A percentile compares a stretch with the other conserved stretches of the same genome.
Conservation (phyloP, 2,113 vertebrate species). For the Anoplopoma fimbria region DNA sequence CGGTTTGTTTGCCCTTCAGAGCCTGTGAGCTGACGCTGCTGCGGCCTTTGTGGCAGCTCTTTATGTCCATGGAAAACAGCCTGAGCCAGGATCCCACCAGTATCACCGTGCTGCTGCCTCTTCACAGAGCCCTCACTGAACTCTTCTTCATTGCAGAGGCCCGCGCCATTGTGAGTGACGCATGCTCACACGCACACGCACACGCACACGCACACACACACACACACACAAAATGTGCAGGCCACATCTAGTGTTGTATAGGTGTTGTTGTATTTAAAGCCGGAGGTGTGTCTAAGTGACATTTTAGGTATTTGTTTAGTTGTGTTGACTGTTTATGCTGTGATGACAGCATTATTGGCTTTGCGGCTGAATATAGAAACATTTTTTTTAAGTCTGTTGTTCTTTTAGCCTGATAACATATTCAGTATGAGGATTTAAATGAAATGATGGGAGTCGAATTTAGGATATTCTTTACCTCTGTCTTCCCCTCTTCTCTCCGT, state of each 20-base stretch:
- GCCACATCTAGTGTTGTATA: background rate
- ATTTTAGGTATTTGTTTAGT: conserved; percentile 21
- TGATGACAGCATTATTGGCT: conserved; percentile 11
- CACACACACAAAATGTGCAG: background rate
- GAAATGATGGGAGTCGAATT: conserved; percentile 1
- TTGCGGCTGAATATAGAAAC: background rate
- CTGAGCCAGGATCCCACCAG: conserved; percentile 87
- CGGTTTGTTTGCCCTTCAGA: conserved; percentile 74
- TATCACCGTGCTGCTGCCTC: conserved; percentile 91
- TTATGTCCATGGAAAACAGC: conserved; percentile 91
- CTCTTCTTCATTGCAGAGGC: conserved; percentile 96
- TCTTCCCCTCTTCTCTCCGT: background rate
- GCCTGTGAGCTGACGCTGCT: conserved; percentile 92
- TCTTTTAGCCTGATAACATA: background rate
- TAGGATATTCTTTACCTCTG: conserved; percentile 10
- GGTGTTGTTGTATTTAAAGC: background rate
- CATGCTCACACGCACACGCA: background rate
- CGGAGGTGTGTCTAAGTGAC: background rate
- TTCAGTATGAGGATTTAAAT: background rate
- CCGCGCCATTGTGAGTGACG: conserved; percentile 88
- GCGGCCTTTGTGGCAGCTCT: conserved; percentile 95
- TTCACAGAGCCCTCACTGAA: conserved; percentile 95
- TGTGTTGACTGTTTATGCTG: background rate
- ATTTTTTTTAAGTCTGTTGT: background rate
- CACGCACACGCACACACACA: background rate